phyloP scores from a whole-genome alignment of 2,113 vertebrate species.

The Seriola rivoliana region DNA sequence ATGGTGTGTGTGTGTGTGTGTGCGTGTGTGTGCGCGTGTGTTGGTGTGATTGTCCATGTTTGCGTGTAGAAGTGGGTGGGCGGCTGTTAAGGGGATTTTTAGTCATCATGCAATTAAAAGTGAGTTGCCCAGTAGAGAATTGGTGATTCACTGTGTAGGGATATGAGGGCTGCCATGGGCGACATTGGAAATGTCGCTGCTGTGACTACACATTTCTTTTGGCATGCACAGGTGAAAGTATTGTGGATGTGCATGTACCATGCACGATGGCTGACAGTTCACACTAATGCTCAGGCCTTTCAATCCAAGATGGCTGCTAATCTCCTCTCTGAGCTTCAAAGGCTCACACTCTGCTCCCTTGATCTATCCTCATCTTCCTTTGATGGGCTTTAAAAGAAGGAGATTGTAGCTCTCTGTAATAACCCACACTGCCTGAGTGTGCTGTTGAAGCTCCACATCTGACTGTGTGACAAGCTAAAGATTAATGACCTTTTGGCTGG shows the following conservation, averaged over 20 bases:
- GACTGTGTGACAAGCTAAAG: constrained; percentile 59
- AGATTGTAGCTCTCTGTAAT: constrained; percentile 66
- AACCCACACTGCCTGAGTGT: constrained; percentile 48
- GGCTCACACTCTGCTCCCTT: constrained; percentile 59
- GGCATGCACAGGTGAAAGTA: constrained; percentile 40
- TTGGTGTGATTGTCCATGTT: constrained; percentile 10
- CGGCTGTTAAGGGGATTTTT: constrained; percentile 56
- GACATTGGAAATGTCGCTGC: constrained; percentile 27
- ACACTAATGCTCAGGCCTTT: constrained; percentile 50
- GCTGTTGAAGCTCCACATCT: constrained; percentile 45
- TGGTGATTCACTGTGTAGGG: constrained; percentile 58
- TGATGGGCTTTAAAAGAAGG: constrained; percentile 77
- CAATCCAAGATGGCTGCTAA: constrained; percentile 71
- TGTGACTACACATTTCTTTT: constrained; percentile 31
- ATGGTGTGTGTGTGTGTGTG: not conserved
- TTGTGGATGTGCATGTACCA: constrained; percentile 26
- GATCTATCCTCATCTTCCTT: constrained; percentile 74
- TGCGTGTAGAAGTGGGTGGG: constrained; percentile 34
- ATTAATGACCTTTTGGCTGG: constrained; percentile 71
- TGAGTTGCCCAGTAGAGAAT: constrained; percentile 48
- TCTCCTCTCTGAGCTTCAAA: constrained; percentile 76
- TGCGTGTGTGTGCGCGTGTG: constrained; percentile 9
- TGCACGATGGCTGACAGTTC: constrained; percentile 61
- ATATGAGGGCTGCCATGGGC: constrained; percentile 30
- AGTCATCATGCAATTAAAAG: constrained; percentile 78